Percentiles rank a stretch among this genome's conserved stretches.
phyloP scores from a whole-genome alignment of 1,140 invertebrate genomes.

The Coenobita brevimanus region DNA sequence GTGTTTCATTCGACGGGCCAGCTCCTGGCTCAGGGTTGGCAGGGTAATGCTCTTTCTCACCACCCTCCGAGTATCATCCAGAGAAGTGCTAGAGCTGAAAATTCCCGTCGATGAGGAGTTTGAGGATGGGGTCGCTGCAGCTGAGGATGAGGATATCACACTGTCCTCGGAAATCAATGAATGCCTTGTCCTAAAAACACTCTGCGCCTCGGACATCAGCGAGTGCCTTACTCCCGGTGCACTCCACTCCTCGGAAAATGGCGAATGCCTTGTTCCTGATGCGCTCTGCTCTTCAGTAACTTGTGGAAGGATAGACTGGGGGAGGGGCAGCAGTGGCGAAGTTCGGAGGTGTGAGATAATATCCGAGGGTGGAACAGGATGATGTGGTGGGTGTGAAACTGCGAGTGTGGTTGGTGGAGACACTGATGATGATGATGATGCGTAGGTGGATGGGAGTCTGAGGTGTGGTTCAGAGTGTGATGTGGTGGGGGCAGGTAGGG shows the following conservation, averaged over 20 bases:
- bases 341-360: neutral
- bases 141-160: neutral
- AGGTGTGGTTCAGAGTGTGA: slow-evolving; percentile 21
- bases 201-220: too few species aligned
- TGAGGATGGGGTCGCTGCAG: neutral
- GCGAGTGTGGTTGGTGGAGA: neutral
- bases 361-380: neutral
- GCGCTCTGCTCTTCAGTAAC: too few species aligned
- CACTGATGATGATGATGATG: too few species aligned
- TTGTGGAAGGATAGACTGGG: too few species aligned
- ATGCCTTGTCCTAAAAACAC: too few species aligned
- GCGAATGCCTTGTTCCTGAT: too few species aligned
- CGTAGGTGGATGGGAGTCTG: slow-evolving; percentile 14
- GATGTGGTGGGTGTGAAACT: neutral
- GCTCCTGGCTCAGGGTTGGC: slow-evolving; percentile 1
- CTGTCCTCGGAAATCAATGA: slow-evolving; percentile 13
- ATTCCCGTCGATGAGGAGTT: slow-evolving; percentile 15
- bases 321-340: neutral
- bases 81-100: slow-evolving; percentile 29
- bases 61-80: neutral
- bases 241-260: too few species aligned
- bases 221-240: too few species aligned
- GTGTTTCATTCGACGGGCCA: neutral
- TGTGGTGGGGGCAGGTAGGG: neutral
- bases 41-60: slow-evolving; percentile 38